These are phyloP conservation scores for Eulemur coronatus DNA, from an alignment of 2,797 vertebrate genomes.

Conservation along the genomic window DNA sequence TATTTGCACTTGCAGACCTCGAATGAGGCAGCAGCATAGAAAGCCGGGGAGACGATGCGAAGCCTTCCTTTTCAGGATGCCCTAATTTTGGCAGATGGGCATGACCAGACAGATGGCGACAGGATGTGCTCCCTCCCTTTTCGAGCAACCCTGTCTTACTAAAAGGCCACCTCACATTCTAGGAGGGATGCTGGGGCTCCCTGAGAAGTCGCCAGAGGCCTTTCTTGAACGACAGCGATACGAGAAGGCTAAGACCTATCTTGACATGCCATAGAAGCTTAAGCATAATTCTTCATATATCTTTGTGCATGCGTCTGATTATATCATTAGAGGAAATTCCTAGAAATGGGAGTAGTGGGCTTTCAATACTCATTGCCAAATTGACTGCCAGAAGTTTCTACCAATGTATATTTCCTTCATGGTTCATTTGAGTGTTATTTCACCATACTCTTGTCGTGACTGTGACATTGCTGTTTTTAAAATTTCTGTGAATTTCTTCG, in stretches of 20 bases:
- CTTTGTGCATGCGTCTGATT: not conserved
- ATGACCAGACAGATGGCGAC: not conserved
- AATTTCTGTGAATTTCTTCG: not conserved
- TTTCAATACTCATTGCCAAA: not conserved
- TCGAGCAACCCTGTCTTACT: conserved; percentile 9
- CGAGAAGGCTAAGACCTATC: not conserved
- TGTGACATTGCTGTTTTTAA: not conserved
- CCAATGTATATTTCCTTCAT: not conserved
- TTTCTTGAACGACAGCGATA: not conserved
- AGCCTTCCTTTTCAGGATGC: not conserved
- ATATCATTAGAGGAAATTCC: not conserved
- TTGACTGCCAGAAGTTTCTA: not conserved
- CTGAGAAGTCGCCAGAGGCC: not conserved
- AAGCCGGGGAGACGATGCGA: not conserved
- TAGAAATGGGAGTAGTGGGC: not conserved
- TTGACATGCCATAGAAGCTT: not conserved
- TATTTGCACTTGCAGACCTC: not conserved
- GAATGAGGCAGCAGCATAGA: not conserved
- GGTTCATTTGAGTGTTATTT: not conserved
- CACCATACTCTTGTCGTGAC: not conserved
- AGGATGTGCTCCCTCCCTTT: conserved; percentile 17
- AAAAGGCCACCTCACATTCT: not conserved
- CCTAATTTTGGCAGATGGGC: conserved; percentile 35
- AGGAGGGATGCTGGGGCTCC: not conserved
- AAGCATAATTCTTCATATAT: not conserved